Evolutionary conservation across 2,113 vertebrate species (phyloP).

Genomic region (Haemorhous mexicanus): DNA sequence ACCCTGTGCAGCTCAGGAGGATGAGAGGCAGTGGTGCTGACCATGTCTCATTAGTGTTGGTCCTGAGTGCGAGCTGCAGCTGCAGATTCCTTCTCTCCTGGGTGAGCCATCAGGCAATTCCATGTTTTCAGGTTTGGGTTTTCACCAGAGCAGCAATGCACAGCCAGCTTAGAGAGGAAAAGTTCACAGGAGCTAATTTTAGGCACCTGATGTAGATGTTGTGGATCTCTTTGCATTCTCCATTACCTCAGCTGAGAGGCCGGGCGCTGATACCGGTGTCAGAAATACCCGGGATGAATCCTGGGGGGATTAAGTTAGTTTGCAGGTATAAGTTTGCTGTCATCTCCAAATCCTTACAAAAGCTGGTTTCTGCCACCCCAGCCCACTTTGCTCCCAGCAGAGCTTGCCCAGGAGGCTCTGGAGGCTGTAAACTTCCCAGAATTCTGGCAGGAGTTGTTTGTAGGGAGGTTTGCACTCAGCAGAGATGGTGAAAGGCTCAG

Average conservation of each 20-base stretch:
- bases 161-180: not conserved
- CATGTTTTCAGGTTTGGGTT: not conserved
- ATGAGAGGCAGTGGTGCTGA: not conserved
- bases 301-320: not conserved
- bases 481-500: not conserved
- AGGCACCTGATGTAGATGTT: not conserved
- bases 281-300: not conserved
- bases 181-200: conserved; percentile 23
- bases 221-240: conserved; percentile 30
- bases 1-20: not conserved
- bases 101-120: not conserved
- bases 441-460: not conserved
- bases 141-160: not conserved
- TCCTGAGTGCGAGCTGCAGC: not conserved
- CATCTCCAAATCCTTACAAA: not conserved
- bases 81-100: not conserved
- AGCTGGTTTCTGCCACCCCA: not conserved
- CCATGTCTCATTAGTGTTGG: fast-evolving
- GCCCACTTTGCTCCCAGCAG: fast-evolving
- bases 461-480: not conserved
- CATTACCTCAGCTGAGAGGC: not conserved
- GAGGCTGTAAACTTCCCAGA: too few species aligned
- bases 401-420: not conserved
- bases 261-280: not conserved
- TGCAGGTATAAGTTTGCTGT: not conserved